Evolutionary conservation across 1,140 invertebrate genomes (phyloP), one percentile per base, ranked within the genome.

Genomic region (Diuraphis noxia): DNA sequence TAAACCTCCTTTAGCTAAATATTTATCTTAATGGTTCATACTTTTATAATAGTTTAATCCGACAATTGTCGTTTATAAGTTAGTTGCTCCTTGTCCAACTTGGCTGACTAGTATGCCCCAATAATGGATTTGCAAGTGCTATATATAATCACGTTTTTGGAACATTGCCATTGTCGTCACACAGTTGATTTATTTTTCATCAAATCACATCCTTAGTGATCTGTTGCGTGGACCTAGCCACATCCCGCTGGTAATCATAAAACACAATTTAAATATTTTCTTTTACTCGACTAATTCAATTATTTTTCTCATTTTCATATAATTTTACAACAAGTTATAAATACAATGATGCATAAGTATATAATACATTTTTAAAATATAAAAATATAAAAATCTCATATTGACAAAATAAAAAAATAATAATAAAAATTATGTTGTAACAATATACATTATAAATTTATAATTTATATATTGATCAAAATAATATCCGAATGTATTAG

Each of bases 161-260:
- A 34, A 34, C 40, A 30, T n/a, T 91, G 89, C 89, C 89, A 77
- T 40, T 89, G 41, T 91, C 86, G 86, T 88, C 49, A 88, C 86
- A 30, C 23, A 63, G 49, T 63, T 40, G 23, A 87, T 88, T 56
- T 63, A 88, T 88, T 56, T 40, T 63, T 88, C 49, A 40, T 63
- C 49, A 56, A 40, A 40, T 63, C 1, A 19, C 4, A 88, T 88
- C 36, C 30, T 52, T 94, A 30, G 21, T 36, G 17, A 86, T 88
- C 25, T 56, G 21, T 56, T 25, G 36, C 30, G n/a, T 8, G n/a
- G 23, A 56, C 23, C 5, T 25, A n/a, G 8, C 46, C 2, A 56
- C 38, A n/a, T 17, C 13, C 56, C 2, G 25, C 7, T 56, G 0
- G 4, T 30, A 56, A 40, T 81, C 40, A 81, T 4, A 36, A 38